Conservation (phyloP, 1,140 invertebrate genomes). For the Brachionus rubens region DNA sequence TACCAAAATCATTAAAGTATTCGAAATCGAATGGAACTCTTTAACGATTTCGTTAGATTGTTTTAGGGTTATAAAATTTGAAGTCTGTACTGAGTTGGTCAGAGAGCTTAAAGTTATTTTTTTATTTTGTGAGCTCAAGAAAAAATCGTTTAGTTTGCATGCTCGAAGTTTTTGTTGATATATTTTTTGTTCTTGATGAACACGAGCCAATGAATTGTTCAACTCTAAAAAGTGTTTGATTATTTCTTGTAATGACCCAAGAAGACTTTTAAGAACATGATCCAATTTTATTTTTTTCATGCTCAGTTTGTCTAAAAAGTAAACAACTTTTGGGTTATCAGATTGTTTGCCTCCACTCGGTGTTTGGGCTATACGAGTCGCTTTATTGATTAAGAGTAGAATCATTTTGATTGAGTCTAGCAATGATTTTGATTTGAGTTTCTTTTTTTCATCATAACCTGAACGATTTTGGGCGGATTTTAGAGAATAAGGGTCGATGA, state of each 20-base stretch:
- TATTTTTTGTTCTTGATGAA: constrained; percentile 1
- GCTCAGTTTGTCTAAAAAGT: not conserved
- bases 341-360: not conserved
- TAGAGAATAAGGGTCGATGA: not conserved
- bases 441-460: not conserved
- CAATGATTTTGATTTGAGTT: constrained; percentile 14
- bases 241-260: not conserved
- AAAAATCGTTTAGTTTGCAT: not conserved
- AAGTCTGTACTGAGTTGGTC: not conserved
- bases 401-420: constrained; percentile 15
- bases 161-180: not conserved
- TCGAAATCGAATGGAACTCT: constrained; percentile 35
- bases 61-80: constrained; percentile 17
- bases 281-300: constrained; percentile 16
- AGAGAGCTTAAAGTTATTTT: not conserved
- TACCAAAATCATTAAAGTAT: constrained; percentile 15
- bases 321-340: constrained; percentile 3
- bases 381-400: constrained; percentile 26
- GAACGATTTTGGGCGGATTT: not conserved
- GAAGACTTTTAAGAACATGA: not conserved
- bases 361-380: not conserved
- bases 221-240: not conserved
- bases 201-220: not conserved
- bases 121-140: not conserved
- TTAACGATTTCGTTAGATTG: constrained; percentile 28